Percentiles rank a stretch among this genome's conserved stretches.
These are phyloP conservation scores for Streptopelia turtur DNA, from an alignment of 2,797 vertebrate species.

Conservation along the genomic window DNA sequence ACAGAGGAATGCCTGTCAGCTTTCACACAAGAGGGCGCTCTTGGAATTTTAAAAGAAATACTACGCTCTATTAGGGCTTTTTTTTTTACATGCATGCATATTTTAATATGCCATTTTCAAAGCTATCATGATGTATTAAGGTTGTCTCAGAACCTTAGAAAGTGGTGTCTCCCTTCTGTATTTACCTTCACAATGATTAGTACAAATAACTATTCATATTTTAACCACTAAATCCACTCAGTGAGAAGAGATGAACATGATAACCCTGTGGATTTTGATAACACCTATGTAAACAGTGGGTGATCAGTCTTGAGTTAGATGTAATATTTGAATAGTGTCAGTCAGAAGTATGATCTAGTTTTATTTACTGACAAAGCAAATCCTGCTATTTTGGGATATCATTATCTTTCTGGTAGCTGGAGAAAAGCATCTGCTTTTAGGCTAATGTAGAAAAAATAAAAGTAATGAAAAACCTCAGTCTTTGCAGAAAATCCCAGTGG, in stretches of 20 bases:
- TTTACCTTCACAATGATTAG: background rate
- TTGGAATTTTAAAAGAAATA: conserved; percentile 60
- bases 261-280: background rate
- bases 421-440: background rate
- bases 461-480: background rate
- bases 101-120: background rate
- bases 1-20: rapidly evolving
- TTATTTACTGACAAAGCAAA: background rate
- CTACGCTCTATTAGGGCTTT: rapidly evolving
- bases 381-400: background rate
- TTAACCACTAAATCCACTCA: background rate
- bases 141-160: background rate
- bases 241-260: background rate
- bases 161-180: background rate
- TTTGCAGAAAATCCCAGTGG: rapidly evolving
- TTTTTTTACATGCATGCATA: background rate
- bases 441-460: background rate
- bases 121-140: background rate
- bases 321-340: background rate
- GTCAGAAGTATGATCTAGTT: background rate
- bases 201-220: background rate
- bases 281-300: background rate
- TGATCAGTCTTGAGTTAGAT: background rate
- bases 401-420: background rate
- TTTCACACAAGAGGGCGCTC: conserved; percentile 76